These are phyloP conservation scores for Microtus californicus DNA, from an alignment of 2,797 vertebrate species.

Conservation along the genomic window DNA sequence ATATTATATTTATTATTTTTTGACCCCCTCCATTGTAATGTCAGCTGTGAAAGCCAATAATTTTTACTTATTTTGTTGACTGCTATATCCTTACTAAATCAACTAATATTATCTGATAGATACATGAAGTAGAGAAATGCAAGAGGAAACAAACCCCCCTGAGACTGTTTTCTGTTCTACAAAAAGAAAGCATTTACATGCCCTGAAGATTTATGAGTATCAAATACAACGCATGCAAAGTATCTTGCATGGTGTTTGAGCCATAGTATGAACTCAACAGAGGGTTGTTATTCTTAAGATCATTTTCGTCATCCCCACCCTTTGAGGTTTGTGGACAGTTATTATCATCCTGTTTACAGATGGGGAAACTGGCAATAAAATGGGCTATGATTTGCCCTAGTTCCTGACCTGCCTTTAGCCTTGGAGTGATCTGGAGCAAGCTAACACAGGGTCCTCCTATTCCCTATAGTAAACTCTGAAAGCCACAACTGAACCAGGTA, in stretches of 20 bases:
- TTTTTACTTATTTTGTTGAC: conserved; percentile 27
- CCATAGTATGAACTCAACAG: not conserved
- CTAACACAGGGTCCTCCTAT: not conserved
- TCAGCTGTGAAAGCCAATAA: not conserved
- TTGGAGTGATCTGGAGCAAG: not conserved
- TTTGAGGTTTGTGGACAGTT: conserved; percentile 66
- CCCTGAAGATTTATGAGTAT: conserved; percentile 3
- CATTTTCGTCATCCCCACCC: conserved; percentile 31
- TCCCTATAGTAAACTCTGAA: not conserved
- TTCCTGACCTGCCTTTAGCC: conserved; percentile 54
- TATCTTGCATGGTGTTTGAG: not conserved
- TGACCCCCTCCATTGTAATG: not conserved
- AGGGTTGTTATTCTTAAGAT: conserved; percentile 47
- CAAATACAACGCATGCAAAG: not conserved
- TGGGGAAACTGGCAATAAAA: conserved; percentile 66
- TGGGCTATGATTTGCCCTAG: conserved; percentile 40
- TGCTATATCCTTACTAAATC: not conserved
- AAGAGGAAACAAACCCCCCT: conserved; percentile 43
- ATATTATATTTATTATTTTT: conserved; percentile 22
- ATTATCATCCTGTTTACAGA: conserved; percentile 68
- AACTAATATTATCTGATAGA: not conserved
- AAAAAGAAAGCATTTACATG: not conserved
- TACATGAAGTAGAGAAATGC: not conserved
- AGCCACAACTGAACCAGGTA: not conserved
- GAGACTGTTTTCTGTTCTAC: conserved; percentile 39